phyloP scores from a whole-genome alignment of 2,797 vertebrate species.

The Gymnopithys bicolor region DNA sequence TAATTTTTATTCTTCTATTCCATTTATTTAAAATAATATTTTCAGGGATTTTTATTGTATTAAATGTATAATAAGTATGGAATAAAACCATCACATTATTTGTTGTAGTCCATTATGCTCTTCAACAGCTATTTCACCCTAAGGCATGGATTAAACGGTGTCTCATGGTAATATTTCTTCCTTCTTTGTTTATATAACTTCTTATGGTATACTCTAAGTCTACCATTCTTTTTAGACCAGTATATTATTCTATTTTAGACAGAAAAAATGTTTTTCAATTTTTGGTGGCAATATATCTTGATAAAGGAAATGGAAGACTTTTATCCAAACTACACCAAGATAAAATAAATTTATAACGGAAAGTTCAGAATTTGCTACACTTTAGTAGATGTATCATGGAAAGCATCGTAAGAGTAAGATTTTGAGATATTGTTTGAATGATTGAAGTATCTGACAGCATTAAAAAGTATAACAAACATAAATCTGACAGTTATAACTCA shows the following conservation, averaged over 20 bases:
- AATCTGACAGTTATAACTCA: neutral
- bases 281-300: neutral
- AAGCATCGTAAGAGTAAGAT: neutral
- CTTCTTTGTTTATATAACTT: neutral
- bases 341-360: neutral
- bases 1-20: neutral
- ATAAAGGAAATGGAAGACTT: neutral
- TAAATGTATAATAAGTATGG: neutral
- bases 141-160: neutral
- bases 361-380: neutral
- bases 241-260: neutral
- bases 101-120: neutral
- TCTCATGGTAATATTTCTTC: neutral
- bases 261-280: neutral
- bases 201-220: neutral
- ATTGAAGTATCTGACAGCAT: neutral
- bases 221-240: neutral
- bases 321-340: neutral
- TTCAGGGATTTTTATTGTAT: neutral
- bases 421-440: neutral
- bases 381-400: neutral
- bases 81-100: neutral
- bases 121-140: neutral
- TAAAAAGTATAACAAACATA: neutral
- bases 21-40: neutral